Percentiles rank a stretch among this genome's conserved stretches.
Evolutionary conservation across 64 coral and sea anemone species (phyloP).

Genomic region (Porites lutea): DNA sequence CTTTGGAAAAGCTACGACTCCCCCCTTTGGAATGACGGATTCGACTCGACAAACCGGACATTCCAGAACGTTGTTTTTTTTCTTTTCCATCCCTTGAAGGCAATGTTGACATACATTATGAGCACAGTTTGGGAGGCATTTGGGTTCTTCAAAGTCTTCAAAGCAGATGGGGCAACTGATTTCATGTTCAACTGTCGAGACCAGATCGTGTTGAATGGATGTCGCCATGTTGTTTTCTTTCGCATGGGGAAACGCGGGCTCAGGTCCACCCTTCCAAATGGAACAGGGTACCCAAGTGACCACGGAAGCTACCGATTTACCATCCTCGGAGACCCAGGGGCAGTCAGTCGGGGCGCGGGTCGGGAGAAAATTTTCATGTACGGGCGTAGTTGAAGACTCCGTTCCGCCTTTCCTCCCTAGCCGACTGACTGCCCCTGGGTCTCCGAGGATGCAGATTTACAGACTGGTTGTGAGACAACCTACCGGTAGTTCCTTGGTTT

Average conservation of each 20-base stretch:
- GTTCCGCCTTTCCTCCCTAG: too few relatives aligned
- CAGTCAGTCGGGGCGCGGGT: too few relatives aligned
- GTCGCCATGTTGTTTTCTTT: neutral
- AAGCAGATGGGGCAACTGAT: slow-evolving; percentile 84
- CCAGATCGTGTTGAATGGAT: neutral
- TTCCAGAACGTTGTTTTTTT: slow-evolving; percentile 48
- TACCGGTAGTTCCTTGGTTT: too few relatives aligned
- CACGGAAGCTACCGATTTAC: too few relatives aligned
- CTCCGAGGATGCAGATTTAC: too few relatives aligned
- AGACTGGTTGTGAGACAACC: too few relatives aligned
- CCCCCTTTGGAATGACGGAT: slow-evolving; percentile 51
- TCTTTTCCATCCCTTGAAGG: slow-evolving; percentile 51
- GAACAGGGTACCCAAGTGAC: too few relatives aligned
- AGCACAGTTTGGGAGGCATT: slow-evolving; percentile 70
- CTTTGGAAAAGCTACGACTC: slow-evolving; percentile 71
- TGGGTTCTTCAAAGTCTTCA: slow-evolving; percentile 84
- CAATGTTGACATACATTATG: slow-evolving; percentile 88
- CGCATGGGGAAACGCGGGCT: too few relatives aligned
- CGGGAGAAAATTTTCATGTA: too few relatives aligned
- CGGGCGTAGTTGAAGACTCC: too few relatives aligned
- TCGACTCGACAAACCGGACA: slow-evolving; percentile 76
- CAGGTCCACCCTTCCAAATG: neutral
- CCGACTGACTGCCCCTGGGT: too few relatives aligned
- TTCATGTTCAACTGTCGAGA: slow-evolving; percentile 66
- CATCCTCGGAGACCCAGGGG: too few relatives aligned